These are phyloP conservation scores for Takifugu rubripes DNA, from an alignment of 2,797 vertebrate genomes.

Conservation along the genomic window DNA sequence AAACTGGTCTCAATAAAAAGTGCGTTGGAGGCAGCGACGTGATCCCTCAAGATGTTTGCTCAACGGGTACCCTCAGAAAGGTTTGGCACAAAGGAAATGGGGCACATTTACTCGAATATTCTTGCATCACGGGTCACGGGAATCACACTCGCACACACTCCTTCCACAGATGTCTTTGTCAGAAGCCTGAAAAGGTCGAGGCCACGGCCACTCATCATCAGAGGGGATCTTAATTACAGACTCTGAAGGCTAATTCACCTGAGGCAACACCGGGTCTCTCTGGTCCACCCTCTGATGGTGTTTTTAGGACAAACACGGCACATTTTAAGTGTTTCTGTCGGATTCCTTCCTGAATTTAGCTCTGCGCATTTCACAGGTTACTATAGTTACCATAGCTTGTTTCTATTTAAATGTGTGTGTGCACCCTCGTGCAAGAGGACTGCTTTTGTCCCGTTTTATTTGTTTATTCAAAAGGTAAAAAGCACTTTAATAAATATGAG, in stretches of 20 bases:
- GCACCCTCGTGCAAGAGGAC: too few relatives aligned
- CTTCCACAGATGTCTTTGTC: conserved; percentile 17
- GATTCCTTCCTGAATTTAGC: too few relatives aligned
- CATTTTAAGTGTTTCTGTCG: neutral
- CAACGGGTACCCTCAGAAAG: neutral
- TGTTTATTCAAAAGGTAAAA: too few relatives aligned
- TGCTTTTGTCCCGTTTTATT: too few relatives aligned
- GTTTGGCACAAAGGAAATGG: conserved; percentile 12
- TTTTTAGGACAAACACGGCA: conserved; percentile 2
- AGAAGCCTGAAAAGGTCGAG: conserved; percentile 17
- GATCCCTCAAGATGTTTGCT: conserved; percentile 8
- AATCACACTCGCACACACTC: neutral
- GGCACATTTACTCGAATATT: conserved; percentile 17
- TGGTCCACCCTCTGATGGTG: conserved; percentile 24
- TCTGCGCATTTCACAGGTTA: too few relatives aligned
- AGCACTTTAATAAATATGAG: too few relatives aligned
- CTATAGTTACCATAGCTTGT: too few relatives aligned
- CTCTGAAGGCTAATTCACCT: conserved; percentile 23
- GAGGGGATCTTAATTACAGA: conserved; percentile 39
- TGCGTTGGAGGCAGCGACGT: conserved; percentile 5
- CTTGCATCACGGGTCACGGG: conserved; percentile 36
- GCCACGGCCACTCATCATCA: conserved; percentile 46
- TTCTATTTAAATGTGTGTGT: too few relatives aligned
- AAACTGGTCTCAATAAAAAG: conserved; percentile 2
- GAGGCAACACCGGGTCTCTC: conserved; percentile 17